Evolutionary conservation across 2,888 invertebrate species (phyloP), one percentile per base, ranked within the genome.

Genomic region (Morpho deidamia): DNA sequence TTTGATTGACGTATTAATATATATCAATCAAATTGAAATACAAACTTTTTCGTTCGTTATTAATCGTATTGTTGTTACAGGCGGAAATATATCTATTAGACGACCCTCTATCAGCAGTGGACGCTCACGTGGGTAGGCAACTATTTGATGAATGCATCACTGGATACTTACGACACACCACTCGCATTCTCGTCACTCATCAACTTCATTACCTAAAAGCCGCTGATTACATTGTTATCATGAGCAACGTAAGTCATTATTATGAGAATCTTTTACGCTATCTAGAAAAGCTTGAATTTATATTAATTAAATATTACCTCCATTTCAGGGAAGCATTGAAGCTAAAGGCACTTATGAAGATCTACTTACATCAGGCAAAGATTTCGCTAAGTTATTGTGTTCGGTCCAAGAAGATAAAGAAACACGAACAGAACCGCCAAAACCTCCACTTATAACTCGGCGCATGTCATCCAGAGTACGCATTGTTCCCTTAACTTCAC

Each of bases 81-180:
- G 94, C 95, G 0, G 96, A 96, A 65, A 90, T 96, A 11, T 96
- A 95, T 70, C 84, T 96, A 8, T 74, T 96, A 56, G 96, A 96
- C 68, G 96, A 96, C 76, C 96, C 96, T 0, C 81, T 96, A 38
- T 95, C 95, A 40, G 95, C 96, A 0, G 96, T 96, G 7, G 96
- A 96, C 70, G 91, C 94, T 0, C 92, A 93, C 61, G 96, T 96
- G 0, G 94, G 94, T 4, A 91, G 93, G 46, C 94, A 95, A 69
- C 83, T 96, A 62, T 96, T 95, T 77, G 92, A 95, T 61, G 92
- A 93, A 72, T 96, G 95, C 73, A 93, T 96, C 67, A 87, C 80
- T 62, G 92, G 92, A 0, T 91, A 92, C 71, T 85, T 96, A 58
- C 90, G 90, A 7, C 90, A 93, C 62, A 94, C 95, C 73, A 94